Conservation (phyloP, 2,888 invertebrate genomes). For the Pachliopta kotzebuea region DNA sequence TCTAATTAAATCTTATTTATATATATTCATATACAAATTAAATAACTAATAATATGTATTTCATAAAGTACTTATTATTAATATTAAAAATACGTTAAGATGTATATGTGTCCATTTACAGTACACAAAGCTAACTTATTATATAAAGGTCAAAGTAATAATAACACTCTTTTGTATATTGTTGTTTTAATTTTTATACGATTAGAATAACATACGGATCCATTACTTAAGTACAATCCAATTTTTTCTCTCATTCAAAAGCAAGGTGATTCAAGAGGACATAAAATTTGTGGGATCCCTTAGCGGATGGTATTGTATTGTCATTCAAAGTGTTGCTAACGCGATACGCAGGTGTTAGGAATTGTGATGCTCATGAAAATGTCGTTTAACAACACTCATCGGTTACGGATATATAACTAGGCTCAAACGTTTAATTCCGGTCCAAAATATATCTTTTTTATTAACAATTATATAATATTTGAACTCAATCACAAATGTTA, state of each 20-base stretch:
- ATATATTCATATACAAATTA: too few relatives aligned
- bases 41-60: too few relatives aligned
- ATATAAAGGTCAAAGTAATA: too few relatives aligned
- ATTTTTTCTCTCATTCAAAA: slow-evolving; percentile 9
- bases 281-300: slow-evolving; percentile 27
- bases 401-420: slow-evolving; percentile 7
- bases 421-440: background rate
- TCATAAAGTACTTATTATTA: too few relatives aligned
- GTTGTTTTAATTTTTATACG: too few relatives aligned
- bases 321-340: slow-evolving; percentile 26
- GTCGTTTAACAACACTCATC: slow-evolving; percentile 26
- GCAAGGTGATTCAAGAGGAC: slow-evolving; percentile 22
- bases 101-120: too few relatives aligned
- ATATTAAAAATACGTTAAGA: too few relatives aligned
- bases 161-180: too few relatives aligned
- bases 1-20: too few relatives aligned
- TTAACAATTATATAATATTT: too few relatives aligned
- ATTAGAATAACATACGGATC: slow-evolving; percentile 8
- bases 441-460: background rate
- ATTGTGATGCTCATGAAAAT: slow-evolving; percentile 29
- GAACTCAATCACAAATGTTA: too few relatives aligned
- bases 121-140: too few relatives aligned
- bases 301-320: slow-evolving; percentile 24
- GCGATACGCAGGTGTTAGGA: slow-evolving; percentile 31
- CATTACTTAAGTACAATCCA: slow-evolving; percentile 7